A percentile compares a stretch with the other conserved stretches of the same genome.
phyloP scores from a whole-genome alignment of 2,888 invertebrate genomes.

The Heliconius erato region DNA sequence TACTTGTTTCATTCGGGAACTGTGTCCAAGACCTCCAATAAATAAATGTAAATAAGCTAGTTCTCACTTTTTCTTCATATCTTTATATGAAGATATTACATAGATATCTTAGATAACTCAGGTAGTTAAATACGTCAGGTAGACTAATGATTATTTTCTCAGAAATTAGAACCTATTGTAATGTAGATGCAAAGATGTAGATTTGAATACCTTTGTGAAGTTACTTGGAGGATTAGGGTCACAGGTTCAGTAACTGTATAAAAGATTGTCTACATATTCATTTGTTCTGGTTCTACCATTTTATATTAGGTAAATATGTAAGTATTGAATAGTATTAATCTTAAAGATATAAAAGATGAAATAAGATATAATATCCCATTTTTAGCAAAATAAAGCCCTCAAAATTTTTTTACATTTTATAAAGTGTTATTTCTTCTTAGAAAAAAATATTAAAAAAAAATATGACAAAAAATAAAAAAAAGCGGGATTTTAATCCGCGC shows the following conservation, averaged over 20 bases:
- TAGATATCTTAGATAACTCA: not conserved
- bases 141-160: not conserved
- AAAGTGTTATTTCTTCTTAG: too few species aligned
- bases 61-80: not conserved
- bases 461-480: too few species aligned
- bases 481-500: too few species aligned
- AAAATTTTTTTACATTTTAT: too few species aligned
- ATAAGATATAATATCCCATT: too few species aligned
- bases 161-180: constrained; percentile 1
- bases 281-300: not conserved
- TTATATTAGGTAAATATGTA: too few species aligned
- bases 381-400: too few species aligned
- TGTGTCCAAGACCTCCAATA: not conserved
- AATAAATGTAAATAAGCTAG: not conserved
- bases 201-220: constrained; percentile 22
- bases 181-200: constrained; percentile 13
- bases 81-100: too few species aligned
- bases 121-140: not conserved
- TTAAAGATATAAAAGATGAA: too few species aligned
- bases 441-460: too few species aligned
- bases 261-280: not conserved
- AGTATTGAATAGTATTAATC: too few species aligned
- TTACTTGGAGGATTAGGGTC: not conserved
- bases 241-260: not conserved
- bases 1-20: not conserved